Base-by-base conservation (phyloP, 2,888 invertebrate genomes). In the Polydrusus tereticollis region DNA sequence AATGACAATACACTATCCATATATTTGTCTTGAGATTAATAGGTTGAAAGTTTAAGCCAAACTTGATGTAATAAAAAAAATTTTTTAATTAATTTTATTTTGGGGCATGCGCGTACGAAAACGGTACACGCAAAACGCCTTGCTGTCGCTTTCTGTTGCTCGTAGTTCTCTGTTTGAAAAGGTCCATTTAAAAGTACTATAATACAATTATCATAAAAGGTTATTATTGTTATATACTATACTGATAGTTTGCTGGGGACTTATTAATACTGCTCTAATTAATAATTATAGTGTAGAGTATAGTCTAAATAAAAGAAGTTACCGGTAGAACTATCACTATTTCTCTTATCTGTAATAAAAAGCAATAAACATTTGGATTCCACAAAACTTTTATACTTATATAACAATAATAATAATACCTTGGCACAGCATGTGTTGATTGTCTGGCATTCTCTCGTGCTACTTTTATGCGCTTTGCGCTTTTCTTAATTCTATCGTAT, bases 401-500 rank as follows among this genome's bases (percentile, higher is more conserved):
- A n/a, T n/a, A n/a, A n/a, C n/a, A n/a, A n/a, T 63, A 63, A 45
- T 47, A 62, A 62, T 33, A 63, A 47, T 33, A n/a, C 63, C 36
- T 20, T 26, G 41, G 63, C 52, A 29, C 63, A 50, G 63, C 63
- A 63, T 63, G 63, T 63, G 63, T 63, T 63, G 63, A 63, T 47
- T 63, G 50, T 63, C 63, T 63, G 63, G 47, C 45, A 33, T 63
- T 63, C 45, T 63, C 47, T 63, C 63, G 33, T 47, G 29, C 50
- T 43, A 63, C 63, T 63, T 63, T 63, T 63, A 63, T 63, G 63
- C 63, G 63, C 63, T 47, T 47, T 47, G 63, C 20, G 63, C 63
- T 47, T 63, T 63, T 63, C 63, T 63, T 63, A 63, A 63, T 63
- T 63, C 63, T 63, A 63, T 63, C 63, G 63, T 63, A 47, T 47